These are phyloP conservation scores for Meteorus sp. DNA, from an alignment of 1,140 invertebrate genomes.

Conservation along the genomic window DNA sequence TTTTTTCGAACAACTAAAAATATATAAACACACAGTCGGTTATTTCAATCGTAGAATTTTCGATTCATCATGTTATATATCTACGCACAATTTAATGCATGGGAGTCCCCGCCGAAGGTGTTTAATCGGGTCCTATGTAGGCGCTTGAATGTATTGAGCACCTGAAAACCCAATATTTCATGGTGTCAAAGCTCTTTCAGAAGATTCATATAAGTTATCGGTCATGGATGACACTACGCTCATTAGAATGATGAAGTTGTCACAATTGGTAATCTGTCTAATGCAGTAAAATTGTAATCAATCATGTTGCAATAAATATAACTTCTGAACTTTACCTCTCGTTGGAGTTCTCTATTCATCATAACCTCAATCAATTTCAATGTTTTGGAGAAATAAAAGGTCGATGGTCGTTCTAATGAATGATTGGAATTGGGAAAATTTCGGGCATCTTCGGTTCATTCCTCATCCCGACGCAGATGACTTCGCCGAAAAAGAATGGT, in stretches of 20 bases:
- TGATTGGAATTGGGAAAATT: no score
- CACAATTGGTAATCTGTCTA: not conserved
- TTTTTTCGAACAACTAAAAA: constrained; percentile 58
- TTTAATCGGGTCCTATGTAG: constrained; percentile 65
- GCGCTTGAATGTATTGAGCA: constrained; percentile 65
- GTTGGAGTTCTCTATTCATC: constrained; percentile 42
- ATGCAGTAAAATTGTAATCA: constrained; percentile 6
- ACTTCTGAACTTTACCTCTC: constrained; percentile 46
- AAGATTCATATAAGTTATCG: constrained; percentile 10
- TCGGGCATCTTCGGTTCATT: no score
- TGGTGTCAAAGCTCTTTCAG: not conserved
- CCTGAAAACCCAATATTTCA: constrained; percentile 53
- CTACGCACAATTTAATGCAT: constrained; percentile 60
- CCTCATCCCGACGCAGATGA: no score
- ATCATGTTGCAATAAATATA: no score
- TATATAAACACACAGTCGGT: constrained; percentile 17
- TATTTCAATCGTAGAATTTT: constrained; percentile 7
- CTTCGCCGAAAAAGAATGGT: no score
- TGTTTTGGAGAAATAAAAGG: no score
- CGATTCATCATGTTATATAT: constrained; percentile 5
- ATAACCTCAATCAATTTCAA: not conserved
- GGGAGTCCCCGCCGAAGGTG: constrained; percentile 65
- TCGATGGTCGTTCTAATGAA: no score
- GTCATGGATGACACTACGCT: not conserved
- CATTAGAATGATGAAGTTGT: not conserved